A percentile compares a stretch with the other conserved stretches of the same genome.
Evolutionary conservation across 2,888 invertebrate species (phyloP).

Genomic region (Conistra vaccinii): DNA sequence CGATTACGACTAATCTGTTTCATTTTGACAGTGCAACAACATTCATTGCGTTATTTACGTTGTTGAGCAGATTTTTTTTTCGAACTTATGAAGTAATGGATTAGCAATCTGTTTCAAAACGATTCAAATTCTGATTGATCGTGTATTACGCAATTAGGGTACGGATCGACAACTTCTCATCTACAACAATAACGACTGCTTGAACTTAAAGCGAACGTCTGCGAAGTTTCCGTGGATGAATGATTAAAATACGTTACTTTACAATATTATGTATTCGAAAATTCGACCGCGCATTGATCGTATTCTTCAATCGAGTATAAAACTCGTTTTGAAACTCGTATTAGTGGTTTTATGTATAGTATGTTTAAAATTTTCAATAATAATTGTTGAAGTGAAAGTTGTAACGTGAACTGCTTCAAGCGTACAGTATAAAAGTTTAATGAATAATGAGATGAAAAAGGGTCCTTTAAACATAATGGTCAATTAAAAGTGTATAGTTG

Average conservation of each 20-base stretch:
- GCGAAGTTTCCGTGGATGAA: conserved; percentile 40
- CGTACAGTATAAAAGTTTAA: conserved; percentile 45
- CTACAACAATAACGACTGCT: conserved; percentile 21
- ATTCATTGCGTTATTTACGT: no score
- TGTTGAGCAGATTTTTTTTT: no score
- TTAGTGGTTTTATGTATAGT: conserved; percentile 32
- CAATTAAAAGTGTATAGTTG: conserved; percentile 55
- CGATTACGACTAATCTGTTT: no score
- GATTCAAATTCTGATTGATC: no score
- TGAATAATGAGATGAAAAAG: conserved; percentile 44
- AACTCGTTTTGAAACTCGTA: conserved; percentile 49
- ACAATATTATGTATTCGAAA: conserved; percentile 34
- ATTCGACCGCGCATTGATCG: conserved; percentile 33
- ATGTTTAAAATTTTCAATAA: conserved; percentile 36
- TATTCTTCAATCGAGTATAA: conserved; percentile 50
- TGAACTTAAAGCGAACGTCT: conserved; percentile 43
- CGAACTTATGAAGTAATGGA: no score
- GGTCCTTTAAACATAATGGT: conserved; percentile 41
- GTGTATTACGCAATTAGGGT: no score
- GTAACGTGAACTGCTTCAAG: conserved; percentile 39
- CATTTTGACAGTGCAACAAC: no score
- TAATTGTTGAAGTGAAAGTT: conserved; percentile 55
- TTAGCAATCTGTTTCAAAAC: no score
- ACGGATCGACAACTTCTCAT: neutral
- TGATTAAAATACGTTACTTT: conserved; percentile 30